Evolutionary conservation across 2,113 vertebrate genomes (phyloP).

Genomic region (Leiothrix lutea): DNA sequence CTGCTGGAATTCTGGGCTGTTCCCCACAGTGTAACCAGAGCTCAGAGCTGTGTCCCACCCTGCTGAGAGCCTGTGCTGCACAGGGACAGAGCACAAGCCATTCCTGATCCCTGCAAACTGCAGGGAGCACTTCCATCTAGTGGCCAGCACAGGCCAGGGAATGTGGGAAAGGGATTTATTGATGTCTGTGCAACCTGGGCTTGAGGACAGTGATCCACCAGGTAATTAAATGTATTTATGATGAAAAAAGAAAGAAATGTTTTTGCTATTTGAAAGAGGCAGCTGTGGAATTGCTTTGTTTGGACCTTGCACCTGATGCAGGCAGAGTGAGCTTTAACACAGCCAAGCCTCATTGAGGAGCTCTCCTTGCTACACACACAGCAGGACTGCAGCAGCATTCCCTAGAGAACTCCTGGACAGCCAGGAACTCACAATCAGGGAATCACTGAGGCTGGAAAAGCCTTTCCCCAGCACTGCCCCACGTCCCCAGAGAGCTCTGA

Average conservation of each 20-base stretch:
- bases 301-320: background rate
- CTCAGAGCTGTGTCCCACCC: background rate
- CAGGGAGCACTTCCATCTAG: conserved; percentile 48
- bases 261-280: background rate
- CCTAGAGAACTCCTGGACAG: background rate
- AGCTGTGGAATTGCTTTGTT: background rate
- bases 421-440: background rate
- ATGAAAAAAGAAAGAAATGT: accelerated
- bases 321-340: background rate
- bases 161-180: accelerated
- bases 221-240: background rate
- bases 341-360: background rate
- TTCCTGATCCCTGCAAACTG: background rate
- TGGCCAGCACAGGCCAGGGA: background rate
- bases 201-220: accelerated
- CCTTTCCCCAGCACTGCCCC: background rate
- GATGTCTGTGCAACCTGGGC: background rate
- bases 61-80: background rate
- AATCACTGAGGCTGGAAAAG: background rate
- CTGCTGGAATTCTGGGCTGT: background rate
- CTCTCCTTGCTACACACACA: accelerated
- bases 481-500: background rate
- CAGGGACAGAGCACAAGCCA: background rate
- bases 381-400: background rate
- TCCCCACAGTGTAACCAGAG: accelerated